A percentile compares a stretch with the other conserved stretches of the same genome.
phyloP scores from a whole-genome alignment of 1,140 invertebrate species.

The Linepithema humile region DNA sequence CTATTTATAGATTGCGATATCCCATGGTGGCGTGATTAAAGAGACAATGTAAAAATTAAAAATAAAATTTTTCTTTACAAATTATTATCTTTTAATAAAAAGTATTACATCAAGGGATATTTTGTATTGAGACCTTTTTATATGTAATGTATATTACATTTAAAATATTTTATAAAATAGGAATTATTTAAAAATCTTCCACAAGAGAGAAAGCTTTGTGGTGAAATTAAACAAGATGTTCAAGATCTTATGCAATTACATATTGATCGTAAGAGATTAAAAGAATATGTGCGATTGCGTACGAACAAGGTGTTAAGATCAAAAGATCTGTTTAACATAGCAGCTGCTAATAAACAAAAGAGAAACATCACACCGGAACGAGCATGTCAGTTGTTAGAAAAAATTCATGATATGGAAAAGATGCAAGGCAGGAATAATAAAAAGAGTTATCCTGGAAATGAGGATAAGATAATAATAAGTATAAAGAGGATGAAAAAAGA shows the following conservation, averaged over 20 bases:
- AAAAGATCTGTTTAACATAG: conserved; percentile 83
- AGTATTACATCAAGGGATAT: no score
- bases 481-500: conserved; percentile 82
- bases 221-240: conserved; percentile 82
- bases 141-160: neutral
- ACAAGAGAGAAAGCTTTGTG: conserved; percentile 81
- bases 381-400: conserved; percentile 84
- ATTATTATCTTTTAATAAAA: no score
- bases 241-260: conserved; percentile 81
- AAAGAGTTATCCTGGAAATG: conserved; percentile 81
- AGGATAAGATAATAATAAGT: conserved; percentile 82
- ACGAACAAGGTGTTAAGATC: conserved; percentile 82
- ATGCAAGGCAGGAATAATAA: conserved; percentile 78
- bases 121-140: neutral
- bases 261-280: conserved; percentile 81
- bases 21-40: no score
- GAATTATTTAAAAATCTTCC: conserved; percentile 82
- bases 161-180: conserved; percentile 47
- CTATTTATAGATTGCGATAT: no score
- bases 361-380: conserved; percentile 83
- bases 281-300: conserved; percentile 80
- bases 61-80: no score
- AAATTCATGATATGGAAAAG: conserved; percentile 82
- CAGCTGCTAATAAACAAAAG: conserved; percentile 82
- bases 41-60: no score